phyloP scores from a whole-genome alignment of 37 sponge, comb jelly and placozoan species.

The Haliclona indistincta region DNA sequence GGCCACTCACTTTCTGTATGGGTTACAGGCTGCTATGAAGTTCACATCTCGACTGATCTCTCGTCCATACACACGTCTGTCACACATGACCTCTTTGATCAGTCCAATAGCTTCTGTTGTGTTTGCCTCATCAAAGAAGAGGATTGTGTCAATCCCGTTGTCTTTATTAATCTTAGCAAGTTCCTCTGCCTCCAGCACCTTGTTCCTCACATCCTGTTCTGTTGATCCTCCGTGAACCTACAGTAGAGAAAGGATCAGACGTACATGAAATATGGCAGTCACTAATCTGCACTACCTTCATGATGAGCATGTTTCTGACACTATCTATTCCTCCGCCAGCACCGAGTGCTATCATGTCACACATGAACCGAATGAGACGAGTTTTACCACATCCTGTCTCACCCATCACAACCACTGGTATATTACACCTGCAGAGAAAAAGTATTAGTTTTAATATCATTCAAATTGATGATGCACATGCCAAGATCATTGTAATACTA shows the following conservation, averaged over 20 bases:
- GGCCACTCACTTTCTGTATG: constrained; percentile 65
- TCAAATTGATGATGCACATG: background rate
- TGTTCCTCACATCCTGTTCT: constrained; percentile 52
- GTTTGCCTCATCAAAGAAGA: constrained; percentile 94
- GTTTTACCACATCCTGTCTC: constrained; percentile 99
- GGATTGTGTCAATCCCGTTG: constrained; percentile 48
- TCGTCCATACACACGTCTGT: constrained; percentile 56
- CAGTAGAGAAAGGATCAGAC: background rate
- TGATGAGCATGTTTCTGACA: constrained; percentile 58
- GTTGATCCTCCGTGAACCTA: constrained; percentile 91
- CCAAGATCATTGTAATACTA: too few species aligned
- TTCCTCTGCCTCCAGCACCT: constrained; percentile 59
- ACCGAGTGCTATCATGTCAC: constrained; percentile 45
- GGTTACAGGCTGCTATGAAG: constrained; percentile 89
- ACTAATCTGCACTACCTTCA: constrained; percentile 64
- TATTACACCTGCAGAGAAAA: constrained; percentile 69
- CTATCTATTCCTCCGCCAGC: too few species aligned
- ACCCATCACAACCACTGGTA: constrained; percentile 98
- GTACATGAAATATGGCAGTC: constrained; percentile 10
- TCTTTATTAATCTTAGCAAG: constrained; percentile 60
- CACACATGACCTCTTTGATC: constrained; percentile 96
- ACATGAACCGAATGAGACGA: constrained; percentile 88
- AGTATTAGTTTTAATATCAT: background rate
- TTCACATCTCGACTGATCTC: constrained; percentile 43
- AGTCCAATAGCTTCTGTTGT: constrained; percentile 92